Percentiles rank a stretch among this genome's conserved stretches.
phyloP scores from a whole-genome alignment of 30 jellyfish, hydroid and myxozoan genomes.

The Chrysaora quinquecirrha region DNA sequence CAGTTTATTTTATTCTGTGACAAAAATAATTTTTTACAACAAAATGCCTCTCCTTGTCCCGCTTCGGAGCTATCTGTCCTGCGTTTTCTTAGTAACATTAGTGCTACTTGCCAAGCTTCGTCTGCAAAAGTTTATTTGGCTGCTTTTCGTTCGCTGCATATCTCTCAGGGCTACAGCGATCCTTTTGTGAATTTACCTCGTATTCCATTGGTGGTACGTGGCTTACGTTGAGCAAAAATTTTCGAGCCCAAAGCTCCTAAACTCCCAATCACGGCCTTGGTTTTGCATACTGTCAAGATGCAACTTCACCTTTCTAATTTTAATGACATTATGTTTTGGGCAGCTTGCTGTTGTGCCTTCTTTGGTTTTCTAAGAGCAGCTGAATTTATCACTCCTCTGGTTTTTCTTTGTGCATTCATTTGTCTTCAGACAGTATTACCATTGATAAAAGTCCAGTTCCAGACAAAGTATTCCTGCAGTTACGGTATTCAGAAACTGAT shows the following conservation, averaged over 20 bases:
- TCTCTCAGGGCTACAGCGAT: neutral
- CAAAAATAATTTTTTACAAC: neutral
- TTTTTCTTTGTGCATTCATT: neutral
- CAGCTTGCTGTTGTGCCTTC: slow-evolving; percentile 14
- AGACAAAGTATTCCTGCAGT: neutral
- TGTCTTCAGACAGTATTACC: neutral
- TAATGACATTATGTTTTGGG: too few species aligned
- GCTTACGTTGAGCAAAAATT: neutral
- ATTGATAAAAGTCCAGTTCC: slow-evolving; percentile 1
- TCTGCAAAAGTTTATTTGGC: slow-evolving; percentile 7
- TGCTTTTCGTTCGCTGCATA: slow-evolving; percentile 20
- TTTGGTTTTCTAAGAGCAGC: slow-evolving; percentile 19
- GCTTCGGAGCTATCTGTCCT: slow-evolving; percentile 37
- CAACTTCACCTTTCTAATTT: too few species aligned
- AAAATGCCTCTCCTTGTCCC: slow-evolving; percentile 1
- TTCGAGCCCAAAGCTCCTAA: neutral
- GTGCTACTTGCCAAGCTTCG: neutral
- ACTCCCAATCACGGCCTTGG: slow-evolving; percentile 13
- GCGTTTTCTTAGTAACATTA: too few species aligned
- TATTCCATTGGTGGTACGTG: neutral
- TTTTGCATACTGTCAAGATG: too few species aligned
- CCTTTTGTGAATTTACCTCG: slow-evolving; percentile 9
- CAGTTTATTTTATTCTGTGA: neutral
- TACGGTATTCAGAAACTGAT: slow-evolving; percentile 20
- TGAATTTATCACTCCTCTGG: too few species aligned